Base-by-base conservation (phyloP, 2,113 vertebrate genomes). In the Suncus etruscus region DNA sequence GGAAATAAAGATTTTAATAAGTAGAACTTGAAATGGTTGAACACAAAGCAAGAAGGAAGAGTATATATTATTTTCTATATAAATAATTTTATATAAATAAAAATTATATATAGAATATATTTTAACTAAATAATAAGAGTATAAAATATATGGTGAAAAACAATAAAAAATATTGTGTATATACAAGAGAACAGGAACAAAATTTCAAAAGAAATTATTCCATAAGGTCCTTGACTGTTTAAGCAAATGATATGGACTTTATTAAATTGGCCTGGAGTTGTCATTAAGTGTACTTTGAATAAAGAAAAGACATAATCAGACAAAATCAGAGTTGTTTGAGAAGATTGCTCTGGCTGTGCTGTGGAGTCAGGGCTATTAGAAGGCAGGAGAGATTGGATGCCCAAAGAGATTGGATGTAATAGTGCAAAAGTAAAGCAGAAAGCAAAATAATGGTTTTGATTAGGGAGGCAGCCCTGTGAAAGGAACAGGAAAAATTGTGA, bases 381-480 rank as follows among this genome's bases (percentile, higher is more conserved):
- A 92, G 73, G 25, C 4, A 1, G 20, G 3, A n/a, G 25, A 90
- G 12, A 58, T 16, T 27, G 32, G 29, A 85, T 31, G 8, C 77
- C 89, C 73, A 73, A 50, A 89, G 80, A 86, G 39, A 39, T 39
- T 39, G 39, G 39, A 39, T 39, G 39, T 39, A 39, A 77, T 39
- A 68, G 69, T 85, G 66, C 79, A 86, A 31, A 31, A 86, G 31
- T 54, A 77, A 39, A 83, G 76, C 89, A 50, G 78, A 88, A 74
- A 93, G 27, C 50, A 91, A 87, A 87, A 87, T 54, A 91, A 73
- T 25, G 58, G 45, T 91, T 72, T 89, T 95, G 92, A 91, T 93
- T 95, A 82, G 39, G 45, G 58, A 93, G 27, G 65, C 39, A 39
- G 45, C 58, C 31, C 8, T 45, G 47, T 72, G 45, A 90, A 39